Base-by-base conservation (phyloP, 2,888 invertebrate species). In the Teleiodes luculella region DNA sequence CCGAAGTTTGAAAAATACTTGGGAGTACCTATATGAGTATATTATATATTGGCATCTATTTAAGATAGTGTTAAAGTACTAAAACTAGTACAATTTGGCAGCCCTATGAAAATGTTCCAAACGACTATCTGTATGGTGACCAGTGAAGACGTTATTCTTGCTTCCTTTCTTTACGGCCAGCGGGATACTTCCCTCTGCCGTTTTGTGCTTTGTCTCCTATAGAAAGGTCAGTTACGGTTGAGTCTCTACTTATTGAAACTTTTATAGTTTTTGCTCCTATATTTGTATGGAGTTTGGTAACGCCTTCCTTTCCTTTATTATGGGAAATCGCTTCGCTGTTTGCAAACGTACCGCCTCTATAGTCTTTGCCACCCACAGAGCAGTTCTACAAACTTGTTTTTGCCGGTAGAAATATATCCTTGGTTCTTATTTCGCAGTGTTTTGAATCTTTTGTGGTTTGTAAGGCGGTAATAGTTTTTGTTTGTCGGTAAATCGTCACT, bases 281-380 rank as follows among this genome's bases (percentile, higher is more conserved):
- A 75, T 77, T 80, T 79, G 70, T 74, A 66, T 69, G 66, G 63
- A 54, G 61, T 71, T 67, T 61, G 71, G 75, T 67, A 66, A 66
- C 79, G 77, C 80, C 79, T 76, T 63, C 74, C 68, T 79, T 76
- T 75, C 69, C 70, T 76, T 79, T 68, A 74, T 76, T 71, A 68
- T 68, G 55, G 61, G 52, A 70, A 77, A 72, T 70, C 66, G 67
- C 65, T 65, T 65, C 64, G 64, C 60, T 85, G 86, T 87, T 86
- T 86, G 85, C 80, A 83, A 83, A 83, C 84, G 72, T 70, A 72
- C 83, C 84, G 85, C 83, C 84, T 82, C 69, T 76, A 57, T 63
- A 59, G 58, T 66, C 65, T 60, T 70, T 65, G 69, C 87, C 87
- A 84, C 86, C 86, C 83, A 85, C 79, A 63, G 83, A 61, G 81